These are phyloP conservation scores for Spea bombifrons DNA, from an alignment of 2,113 vertebrate species.

Conservation along the genomic window DNA sequence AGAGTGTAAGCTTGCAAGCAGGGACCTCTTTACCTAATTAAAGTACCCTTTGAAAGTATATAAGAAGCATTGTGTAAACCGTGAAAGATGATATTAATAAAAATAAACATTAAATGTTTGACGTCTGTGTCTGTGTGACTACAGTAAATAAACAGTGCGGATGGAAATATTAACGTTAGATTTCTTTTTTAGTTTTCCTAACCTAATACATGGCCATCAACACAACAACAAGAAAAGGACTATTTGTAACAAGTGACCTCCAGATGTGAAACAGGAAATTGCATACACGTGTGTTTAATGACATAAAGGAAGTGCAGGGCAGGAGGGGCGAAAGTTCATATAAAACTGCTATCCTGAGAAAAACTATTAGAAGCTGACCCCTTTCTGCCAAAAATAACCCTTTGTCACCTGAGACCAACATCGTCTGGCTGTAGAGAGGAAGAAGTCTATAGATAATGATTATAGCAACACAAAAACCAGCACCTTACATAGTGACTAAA, in stretches of 20 bases:
- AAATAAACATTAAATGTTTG: too few relatives aligned
- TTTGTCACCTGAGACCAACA: not conserved
- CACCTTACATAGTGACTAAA: not conserved
- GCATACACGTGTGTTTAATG: not conserved
- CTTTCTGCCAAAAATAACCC: not conserved
- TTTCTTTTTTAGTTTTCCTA: not conserved
- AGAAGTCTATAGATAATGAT: not conserved
- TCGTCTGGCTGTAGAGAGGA: not conserved
- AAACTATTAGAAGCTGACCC: not conserved
- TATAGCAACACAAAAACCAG: not conserved
- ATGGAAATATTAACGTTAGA: not conserved
- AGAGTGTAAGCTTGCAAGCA: too few relatives aligned
- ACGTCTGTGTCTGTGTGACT: too few relatives aligned
- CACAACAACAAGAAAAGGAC: not conserved
- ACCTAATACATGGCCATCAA: not conserved
- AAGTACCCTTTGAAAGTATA: too few relatives aligned
- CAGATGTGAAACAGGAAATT: slow-evolving; percentile 11
- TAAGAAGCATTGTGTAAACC: too few relatives aligned
- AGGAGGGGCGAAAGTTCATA: slow-evolving; percentile 1
- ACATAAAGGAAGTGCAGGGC: not conserved
- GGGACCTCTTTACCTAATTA: too few relatives aligned
- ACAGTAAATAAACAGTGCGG: too few relatives aligned
- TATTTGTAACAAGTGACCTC: slow-evolving; percentile 32
- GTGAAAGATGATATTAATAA: too few relatives aligned
- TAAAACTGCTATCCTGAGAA: not conserved